Conservation (phyloP, 2,797 vertebrate species). For the Sylvilagus floridanus region DNA sequence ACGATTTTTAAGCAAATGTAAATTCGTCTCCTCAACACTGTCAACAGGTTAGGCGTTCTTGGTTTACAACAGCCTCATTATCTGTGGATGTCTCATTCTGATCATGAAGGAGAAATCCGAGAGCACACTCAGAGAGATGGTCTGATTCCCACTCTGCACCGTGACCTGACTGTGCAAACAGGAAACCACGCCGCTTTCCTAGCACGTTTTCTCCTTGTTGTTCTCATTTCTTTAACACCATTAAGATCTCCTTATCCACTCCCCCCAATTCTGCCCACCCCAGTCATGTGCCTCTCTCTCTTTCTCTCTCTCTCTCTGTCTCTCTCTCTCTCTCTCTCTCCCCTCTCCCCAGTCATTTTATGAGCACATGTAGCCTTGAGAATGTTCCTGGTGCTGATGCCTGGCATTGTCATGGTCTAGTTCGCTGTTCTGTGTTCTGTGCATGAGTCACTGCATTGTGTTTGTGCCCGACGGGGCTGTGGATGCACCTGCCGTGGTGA, state of each 20-base stretch:
- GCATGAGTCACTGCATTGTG: no score
- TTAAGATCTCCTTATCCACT: neutral
- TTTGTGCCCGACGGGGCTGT: accelerated
- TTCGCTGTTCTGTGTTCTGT: neutral
- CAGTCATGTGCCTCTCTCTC: neutral
- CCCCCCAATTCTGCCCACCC: accelerated
- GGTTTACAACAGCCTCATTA: neutral
- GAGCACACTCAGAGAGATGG: accelerated
- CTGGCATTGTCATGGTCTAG: no score
- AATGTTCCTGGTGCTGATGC: neutral
- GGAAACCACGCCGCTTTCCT: neutral
- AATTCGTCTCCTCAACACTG: neutral
- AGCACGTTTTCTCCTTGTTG: no score
- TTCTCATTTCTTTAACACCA: neutral
- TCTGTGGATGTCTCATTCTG: neutral
- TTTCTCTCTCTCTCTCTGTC: no score
- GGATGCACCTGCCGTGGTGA: accelerated
- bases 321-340: no score
- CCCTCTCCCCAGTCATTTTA: no score
- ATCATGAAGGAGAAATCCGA: no score
- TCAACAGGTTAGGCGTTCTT: neutral
- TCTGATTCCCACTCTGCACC: accelerated
- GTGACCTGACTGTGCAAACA: neutral
- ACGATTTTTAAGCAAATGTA: neutral
- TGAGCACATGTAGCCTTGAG: accelerated